These are phyloP conservation scores for Lycophotia porphyrea DNA, from an alignment of 2,888 invertebrate genomes.

Conservation along the genomic window DNA sequence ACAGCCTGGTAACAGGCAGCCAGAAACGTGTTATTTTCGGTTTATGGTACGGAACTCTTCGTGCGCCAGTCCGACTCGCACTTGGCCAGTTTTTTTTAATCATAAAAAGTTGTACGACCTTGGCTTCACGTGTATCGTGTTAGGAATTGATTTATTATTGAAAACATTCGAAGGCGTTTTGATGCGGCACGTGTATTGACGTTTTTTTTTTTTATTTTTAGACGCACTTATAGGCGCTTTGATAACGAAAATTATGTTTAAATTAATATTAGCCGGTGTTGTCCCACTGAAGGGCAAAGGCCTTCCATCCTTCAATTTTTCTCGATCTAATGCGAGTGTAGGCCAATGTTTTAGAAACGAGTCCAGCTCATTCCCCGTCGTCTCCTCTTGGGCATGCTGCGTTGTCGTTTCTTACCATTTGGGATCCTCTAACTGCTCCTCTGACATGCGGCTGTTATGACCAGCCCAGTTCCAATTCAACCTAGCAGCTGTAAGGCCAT, in stretches of 20 bases:
- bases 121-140: conserved; percentile 9
- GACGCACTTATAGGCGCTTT: background rate
- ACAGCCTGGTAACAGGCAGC: too few relatives aligned
- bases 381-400: background rate
- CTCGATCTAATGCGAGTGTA: background rate
- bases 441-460: too few relatives aligned
- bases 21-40: too few relatives aligned
- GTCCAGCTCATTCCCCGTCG: background rate
- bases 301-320: background rate
- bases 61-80: too few relatives aligned
- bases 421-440: background rate
- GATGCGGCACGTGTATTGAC: background rate
- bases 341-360: background rate
- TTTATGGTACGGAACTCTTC: too few relatives aligned
- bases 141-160: conserved; percentile 17
- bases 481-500: background rate
- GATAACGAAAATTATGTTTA: background rate
- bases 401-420: background rate
- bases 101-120: conserved; percentile 21
- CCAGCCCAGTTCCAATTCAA: background rate
- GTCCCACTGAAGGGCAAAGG: background rate
- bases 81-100: too few relatives aligned
- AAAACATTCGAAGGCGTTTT: background rate
- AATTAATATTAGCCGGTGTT: background rate
- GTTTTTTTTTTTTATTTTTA: too few relatives aligned